Evolutionary conservation across 2,888 invertebrate species (phyloP).

Genomic region (Lottia scabra): DNA sequence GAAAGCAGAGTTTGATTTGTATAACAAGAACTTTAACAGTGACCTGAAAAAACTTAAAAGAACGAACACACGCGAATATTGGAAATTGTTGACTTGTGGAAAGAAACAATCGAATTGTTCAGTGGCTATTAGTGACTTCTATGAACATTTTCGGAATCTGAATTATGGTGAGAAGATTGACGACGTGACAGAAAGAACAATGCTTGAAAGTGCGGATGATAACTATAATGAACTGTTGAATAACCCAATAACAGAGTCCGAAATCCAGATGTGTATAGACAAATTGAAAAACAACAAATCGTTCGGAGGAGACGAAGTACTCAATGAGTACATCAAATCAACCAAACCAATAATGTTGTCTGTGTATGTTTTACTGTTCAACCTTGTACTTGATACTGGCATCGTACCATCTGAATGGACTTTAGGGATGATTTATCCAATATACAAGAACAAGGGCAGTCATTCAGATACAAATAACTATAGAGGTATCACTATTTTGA

Average conservation of each 20-base stretch:
- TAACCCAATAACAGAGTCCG: constrained; percentile 5
- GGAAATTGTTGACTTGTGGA: background rate
- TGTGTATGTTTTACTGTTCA: constrained; percentile 14
- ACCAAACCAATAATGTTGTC: background rate
- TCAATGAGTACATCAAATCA: constrained; percentile 18
- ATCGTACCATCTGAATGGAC: constrained; percentile 9
- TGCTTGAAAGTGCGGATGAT: background rate
- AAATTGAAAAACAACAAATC: constrained; percentile 15
- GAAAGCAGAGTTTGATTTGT: background rate
- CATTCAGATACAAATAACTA: constrained; percentile 11
- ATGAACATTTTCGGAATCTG: background rate
- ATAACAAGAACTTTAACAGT: background rate
- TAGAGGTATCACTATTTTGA: constrained; percentile 13
- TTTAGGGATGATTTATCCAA: constrained; percentile 8
- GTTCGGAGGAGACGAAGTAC: constrained; percentile 1
- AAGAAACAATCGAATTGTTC: background rate
- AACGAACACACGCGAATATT: background rate
- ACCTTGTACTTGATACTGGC: constrained; percentile 15
- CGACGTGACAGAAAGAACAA: background rate
- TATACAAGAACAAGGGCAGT: constrained; percentile 13
- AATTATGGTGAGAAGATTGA: background rate
- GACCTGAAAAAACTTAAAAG: background rate
- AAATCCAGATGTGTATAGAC: constrained; percentile 6
- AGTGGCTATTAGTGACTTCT: background rate
- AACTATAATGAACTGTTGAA: background rate